phyloP scores from a whole-genome alignment of 1,140 invertebrate species.

The Drosophila sp. region DNA sequence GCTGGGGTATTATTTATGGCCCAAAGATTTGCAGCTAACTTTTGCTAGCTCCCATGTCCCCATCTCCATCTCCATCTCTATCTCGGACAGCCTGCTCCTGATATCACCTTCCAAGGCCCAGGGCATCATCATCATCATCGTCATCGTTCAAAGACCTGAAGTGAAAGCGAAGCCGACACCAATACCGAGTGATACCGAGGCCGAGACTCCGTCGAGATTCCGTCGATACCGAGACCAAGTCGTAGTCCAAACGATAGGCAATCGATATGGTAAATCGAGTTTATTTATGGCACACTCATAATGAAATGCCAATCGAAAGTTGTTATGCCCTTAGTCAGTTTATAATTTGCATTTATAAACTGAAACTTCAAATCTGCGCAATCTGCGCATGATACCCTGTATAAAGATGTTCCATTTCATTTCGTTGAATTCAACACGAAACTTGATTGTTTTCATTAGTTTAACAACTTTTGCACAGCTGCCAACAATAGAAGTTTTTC shows the following conservation, averaged over 20 bases:
- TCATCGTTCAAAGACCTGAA: not conserved
- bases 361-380: slow-evolving; percentile 77
- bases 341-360: slow-evolving; percentile 70
- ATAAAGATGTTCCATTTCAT: not conserved
- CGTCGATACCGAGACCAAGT: too few species aligned
- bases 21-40: slow-evolving; percentile 50
- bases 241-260: not conserved
- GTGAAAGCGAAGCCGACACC: too few species aligned
- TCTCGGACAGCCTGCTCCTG: slow-evolving; percentile 52
- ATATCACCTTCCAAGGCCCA: slow-evolving; percentile 44
- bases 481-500: too few species aligned
- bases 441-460: too few species aligned
- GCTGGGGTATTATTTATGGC: slow-evolving; percentile 66
- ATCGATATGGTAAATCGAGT: slow-evolving; percentile 55
- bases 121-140: not conserved
- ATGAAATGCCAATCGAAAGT: slow-evolving; percentile 80
- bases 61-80: not conserved
- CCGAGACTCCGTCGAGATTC: not conserved
- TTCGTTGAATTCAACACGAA: too few species aligned
- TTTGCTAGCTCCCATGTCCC: slow-evolving; percentile 14
- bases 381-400: slow-evolving; percentile 40
- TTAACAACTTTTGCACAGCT: too few species aligned
- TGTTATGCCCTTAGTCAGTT: slow-evolving; percentile 51
- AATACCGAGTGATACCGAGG: not conserved
- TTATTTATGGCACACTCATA: slow-evolving; percentile 71